Conservation (phyloP, 2,113 vertebrate genomes). For the Ptilonorhynchus violaceus region DNA sequence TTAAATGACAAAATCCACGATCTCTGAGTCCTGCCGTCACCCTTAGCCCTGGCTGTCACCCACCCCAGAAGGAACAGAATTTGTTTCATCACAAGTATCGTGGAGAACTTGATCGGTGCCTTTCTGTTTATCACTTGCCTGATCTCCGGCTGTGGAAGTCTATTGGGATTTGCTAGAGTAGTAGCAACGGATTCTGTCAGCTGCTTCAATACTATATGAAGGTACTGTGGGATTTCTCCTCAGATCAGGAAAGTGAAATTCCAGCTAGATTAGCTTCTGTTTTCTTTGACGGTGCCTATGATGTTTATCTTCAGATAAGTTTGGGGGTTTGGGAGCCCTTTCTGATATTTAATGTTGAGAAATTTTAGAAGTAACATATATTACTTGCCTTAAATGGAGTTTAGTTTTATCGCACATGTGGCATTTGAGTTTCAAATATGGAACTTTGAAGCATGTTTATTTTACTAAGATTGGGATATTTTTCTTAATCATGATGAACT, state of each 20-base stretch:
- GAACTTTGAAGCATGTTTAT: slow-evolving; percentile 42
- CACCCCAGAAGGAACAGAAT: background rate
- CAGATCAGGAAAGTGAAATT: slow-evolving; percentile 27
- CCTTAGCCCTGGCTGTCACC: background rate
- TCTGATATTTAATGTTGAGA: slow-evolving; percentile 23
- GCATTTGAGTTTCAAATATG: slow-evolving; percentile 40
- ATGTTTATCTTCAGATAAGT: slow-evolving; percentile 31
- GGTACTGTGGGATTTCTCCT: slow-evolving; percentile 15
- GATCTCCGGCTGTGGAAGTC: background rate
- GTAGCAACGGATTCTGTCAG: background rate
- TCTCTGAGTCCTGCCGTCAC: background rate
- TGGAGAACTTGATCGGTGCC: slow-evolving; percentile 4
- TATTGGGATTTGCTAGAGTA: background rate
- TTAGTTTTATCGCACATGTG: slow-evolving; percentile 25
- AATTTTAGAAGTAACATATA: background rate
- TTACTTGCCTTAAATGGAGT: slow-evolving; percentile 55
- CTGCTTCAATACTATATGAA: background rate
- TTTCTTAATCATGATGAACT: slow-evolving; percentile 30
- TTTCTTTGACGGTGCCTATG: slow-evolving; percentile 54
- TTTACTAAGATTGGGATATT: slow-evolving; percentile 39
- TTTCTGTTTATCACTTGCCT: slow-evolving; percentile 35
- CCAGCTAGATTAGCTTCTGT: slow-evolving; percentile 33
- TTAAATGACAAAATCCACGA: background rate
- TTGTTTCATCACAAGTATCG: background rate
- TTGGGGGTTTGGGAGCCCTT: slow-evolving; percentile 7